phyloP scores from a whole-genome alignment of 2,113 vertebrate species.

The Leptosomus discolor region DNA sequence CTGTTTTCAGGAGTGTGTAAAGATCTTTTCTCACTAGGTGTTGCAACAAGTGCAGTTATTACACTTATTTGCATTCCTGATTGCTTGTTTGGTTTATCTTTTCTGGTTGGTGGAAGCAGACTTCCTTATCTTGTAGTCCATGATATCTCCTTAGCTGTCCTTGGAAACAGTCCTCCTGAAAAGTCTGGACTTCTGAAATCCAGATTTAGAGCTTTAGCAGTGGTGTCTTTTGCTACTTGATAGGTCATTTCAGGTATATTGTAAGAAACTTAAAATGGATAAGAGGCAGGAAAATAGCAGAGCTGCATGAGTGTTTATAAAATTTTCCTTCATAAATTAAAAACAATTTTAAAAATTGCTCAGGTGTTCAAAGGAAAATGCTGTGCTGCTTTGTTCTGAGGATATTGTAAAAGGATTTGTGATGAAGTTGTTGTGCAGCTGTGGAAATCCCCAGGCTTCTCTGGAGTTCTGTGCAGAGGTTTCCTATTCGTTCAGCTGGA shows the following conservation, averaged over 20 bases:
- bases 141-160: neutral
- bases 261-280: neutral
- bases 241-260: neutral
- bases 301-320: neutral
- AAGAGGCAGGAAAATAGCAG: neutral
- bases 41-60: neutral
- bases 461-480: neutral
- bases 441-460: neutral
- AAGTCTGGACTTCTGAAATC: neutral
- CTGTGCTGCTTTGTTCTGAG: neutral
- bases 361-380: neutral
- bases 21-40: neutral
- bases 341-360: neutral
- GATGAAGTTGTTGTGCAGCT: neutral
- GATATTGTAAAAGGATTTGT: neutral
- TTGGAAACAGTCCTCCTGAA: neutral
- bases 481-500: neutral
- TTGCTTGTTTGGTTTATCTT: neutral
- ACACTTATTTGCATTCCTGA: constrained; percentile 26
- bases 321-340: neutral
- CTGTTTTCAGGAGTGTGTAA: neutral
- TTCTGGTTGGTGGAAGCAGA: neutral
- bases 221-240: neutral
- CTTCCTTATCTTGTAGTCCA: neutral
- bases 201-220: neutral